A percentile compares a stretch with the other conserved stretches of the same genome.
phyloP scores from a whole-genome alignment of 2,888 invertebrate genomes.

The Meandrusa payeni region DNA sequence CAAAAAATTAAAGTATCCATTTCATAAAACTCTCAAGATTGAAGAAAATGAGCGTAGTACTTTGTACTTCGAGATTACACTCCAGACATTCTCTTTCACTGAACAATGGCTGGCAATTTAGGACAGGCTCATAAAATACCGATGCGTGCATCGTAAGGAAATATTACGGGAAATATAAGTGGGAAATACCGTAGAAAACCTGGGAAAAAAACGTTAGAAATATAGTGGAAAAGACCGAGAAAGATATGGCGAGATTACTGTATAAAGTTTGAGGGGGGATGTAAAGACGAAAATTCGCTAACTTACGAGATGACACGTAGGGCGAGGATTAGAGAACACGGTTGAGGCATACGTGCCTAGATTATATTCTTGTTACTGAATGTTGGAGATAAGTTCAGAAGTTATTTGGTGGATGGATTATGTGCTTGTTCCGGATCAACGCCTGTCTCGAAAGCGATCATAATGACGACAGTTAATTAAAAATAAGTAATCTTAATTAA shows the following conservation, averaged over 20 bases:
- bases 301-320: constrained; percentile 10
- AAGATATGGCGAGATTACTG: background rate
- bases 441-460: too few species aligned
- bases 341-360: constrained; percentile 15
- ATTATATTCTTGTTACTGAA: constrained; percentile 14
- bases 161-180: constrained; percentile 11
- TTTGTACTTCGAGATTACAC: constrained; percentile 16
- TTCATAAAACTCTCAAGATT: constrained; percentile 6
- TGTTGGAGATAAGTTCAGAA: constrained; percentile 11
- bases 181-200: background rate
- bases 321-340: constrained; percentile 16
- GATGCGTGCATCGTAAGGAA: constrained; percentile 10
- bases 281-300: constrained; percentile 3
- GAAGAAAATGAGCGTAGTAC: constrained; percentile 2
- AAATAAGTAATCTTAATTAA: too few species aligned
- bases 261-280: constrained; percentile 12
- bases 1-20: constrained; percentile 3
- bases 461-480: too few species aligned
- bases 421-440: too few species aligned
- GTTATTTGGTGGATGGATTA: constrained; percentile 15
- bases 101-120: constrained; percentile 19
- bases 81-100: constrained; percentile 12
- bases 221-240: background rate
- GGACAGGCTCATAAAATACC: constrained; percentile 19
- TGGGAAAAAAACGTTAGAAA: background rate